phyloP scores from a whole-genome alignment of 2,888 invertebrate genomes.

The Idaea biselata region DNA sequence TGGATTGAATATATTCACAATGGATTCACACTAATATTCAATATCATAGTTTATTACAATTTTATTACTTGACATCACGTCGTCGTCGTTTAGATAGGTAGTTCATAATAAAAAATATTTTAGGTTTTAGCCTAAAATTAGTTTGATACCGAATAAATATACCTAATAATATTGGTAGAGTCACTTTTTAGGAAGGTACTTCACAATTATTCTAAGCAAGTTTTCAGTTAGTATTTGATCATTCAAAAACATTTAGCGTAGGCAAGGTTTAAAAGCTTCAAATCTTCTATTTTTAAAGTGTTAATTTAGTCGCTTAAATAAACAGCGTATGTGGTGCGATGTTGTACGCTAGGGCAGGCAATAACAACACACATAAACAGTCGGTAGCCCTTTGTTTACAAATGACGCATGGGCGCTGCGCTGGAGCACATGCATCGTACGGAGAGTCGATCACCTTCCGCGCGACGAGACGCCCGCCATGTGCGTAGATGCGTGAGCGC shows the following conservation, averaged over 20 bases:
- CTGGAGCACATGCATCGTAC: slow-evolving; percentile 69
- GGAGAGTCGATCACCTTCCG: slow-evolving; percentile 76
- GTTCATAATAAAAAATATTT: too few relatives aligned
- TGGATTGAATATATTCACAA: too few relatives aligned
- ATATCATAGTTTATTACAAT: too few relatives aligned
- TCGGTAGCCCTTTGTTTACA: slow-evolving; percentile 76
- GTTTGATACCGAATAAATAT: too few relatives aligned
- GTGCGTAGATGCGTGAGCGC: slow-evolving; percentile 74
- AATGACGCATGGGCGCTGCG: slow-evolving; percentile 68
- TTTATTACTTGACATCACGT: too few relatives aligned
- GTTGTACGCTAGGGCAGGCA: slow-evolving; percentile 45
- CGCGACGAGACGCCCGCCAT: slow-evolving; percentile 73
- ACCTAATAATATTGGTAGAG: too few relatives aligned
- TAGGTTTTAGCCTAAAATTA: too few relatives aligned
- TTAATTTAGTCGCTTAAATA: neutral
- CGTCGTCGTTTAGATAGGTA: too few relatives aligned
- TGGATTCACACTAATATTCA: too few relatives aligned
- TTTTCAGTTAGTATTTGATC: neutral
- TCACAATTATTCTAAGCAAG: too few relatives aligned
- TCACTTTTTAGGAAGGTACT: neutral
- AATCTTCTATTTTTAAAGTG: neutral
- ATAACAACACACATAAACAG: slow-evolving; percentile 60
- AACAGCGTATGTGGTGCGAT: neutral
- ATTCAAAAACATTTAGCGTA: neutral
- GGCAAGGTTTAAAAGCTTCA: neutral